Evolutionary conservation across 2,797 vertebrate genomes (phyloP).

Genomic region (Hydrolagus colliei): DNA sequence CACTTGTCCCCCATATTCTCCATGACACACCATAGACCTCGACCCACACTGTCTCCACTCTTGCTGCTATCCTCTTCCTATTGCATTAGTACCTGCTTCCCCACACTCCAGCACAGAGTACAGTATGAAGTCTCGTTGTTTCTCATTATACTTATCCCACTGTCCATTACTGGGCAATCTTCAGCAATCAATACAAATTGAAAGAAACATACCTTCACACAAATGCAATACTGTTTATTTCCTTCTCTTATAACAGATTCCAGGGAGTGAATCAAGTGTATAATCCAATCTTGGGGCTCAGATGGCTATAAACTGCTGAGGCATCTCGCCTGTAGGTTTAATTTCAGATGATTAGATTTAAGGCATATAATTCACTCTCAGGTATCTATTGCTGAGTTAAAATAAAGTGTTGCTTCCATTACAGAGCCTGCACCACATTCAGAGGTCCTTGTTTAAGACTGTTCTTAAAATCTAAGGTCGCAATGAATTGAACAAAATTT

Average conservation of each 20-base stretch:
- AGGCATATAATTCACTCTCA: neutral
- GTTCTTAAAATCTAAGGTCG: too few relatives aligned
- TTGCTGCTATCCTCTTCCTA: too few relatives aligned
- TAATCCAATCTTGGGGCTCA: neutral
- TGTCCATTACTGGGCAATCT: neutral
- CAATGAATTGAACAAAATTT: too few relatives aligned
- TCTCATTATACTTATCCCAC: too few relatives aligned
- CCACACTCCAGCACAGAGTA: too few relatives aligned
- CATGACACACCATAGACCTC: too few relatives aligned
- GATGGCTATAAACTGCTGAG: neutral
- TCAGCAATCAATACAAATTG: neutral
- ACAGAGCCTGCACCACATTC: too few relatives aligned
- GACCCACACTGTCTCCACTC: too few relatives aligned
- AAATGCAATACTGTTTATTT: neutral
- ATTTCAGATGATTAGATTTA: neutral
- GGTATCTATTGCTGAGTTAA: neutral
- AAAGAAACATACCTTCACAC: neutral
- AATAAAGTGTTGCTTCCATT: neutral
- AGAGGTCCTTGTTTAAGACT: too few relatives aligned
- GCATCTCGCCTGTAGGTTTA: neutral
- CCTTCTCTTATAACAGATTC: neutral
- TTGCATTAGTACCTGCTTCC: too few relatives aligned
- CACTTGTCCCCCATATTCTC: too few relatives aligned
- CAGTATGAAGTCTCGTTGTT: too few relatives aligned
- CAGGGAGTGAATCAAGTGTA: neutral